Percentiles rank a stretch among this genome's conserved stretches.
These are phyloP conservation scores for Myrmophylax atrothorax DNA, from an alignment of 2,113 vertebrate species.

Conservation along the genomic window DNA sequence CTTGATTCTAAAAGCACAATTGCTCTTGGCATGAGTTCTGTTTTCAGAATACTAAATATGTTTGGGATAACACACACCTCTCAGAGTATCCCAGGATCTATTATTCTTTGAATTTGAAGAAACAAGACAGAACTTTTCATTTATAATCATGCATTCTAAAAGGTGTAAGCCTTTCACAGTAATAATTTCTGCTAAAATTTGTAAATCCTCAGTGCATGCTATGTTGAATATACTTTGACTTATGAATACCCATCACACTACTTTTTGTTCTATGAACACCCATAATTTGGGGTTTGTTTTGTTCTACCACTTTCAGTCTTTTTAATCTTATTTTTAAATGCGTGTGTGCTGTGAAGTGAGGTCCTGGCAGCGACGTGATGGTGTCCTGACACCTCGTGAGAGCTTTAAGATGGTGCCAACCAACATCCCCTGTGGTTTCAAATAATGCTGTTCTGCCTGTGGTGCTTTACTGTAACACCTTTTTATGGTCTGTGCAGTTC, in stretches of 20 bases:
- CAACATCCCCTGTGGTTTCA: neutral
- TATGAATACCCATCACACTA: neutral
- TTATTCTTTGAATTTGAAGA: neutral
- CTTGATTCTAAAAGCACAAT: neutral
- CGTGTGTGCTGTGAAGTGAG: neutral
- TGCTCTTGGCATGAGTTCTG: neutral
- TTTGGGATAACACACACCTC: neutral
- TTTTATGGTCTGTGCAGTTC: slow-evolving; percentile 24
- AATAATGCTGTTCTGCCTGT: neutral
- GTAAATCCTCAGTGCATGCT: neutral
- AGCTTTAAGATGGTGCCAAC: neutral
- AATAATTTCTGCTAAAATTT: neutral
- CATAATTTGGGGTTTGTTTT: neutral
- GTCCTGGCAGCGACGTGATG: neutral
- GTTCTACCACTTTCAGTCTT: neutral
- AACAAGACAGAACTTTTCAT: neutral
- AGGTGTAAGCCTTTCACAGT: neutral
- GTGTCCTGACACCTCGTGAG: neutral
- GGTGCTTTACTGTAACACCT: slow-evolving; percentile 50
- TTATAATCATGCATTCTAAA: neutral
- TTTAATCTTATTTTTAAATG: neutral
- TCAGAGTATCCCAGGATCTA: neutral
- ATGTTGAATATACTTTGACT: neutral
- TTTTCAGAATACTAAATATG: neutral
- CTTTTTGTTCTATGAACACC: neutral